A percentile compares a stretch with the other conserved stretches of the same genome.
Conservation (phyloP, 2,797 vertebrate genomes). For the Eleutherodactylus coqui region DNA sequence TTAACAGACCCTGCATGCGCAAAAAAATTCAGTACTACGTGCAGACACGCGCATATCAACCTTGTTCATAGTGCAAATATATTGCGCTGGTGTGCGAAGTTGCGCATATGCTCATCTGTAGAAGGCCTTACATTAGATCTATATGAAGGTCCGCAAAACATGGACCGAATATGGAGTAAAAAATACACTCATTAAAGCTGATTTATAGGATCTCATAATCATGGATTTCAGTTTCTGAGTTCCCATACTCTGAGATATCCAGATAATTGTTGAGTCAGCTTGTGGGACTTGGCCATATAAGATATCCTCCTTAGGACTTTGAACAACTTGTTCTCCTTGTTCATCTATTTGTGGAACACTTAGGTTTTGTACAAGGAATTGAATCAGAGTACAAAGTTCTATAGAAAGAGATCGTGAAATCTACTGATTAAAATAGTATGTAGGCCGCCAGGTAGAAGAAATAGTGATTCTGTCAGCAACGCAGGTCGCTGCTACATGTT, state of each 20-base stretch:
- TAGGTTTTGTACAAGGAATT: background rate
- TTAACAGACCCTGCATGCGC: too few relatives aligned
- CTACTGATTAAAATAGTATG: constrained; percentile 40
- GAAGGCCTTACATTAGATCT: too few relatives aligned
- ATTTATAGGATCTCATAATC: background rate
- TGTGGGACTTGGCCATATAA: background rate
- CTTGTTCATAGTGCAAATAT: too few relatives aligned
- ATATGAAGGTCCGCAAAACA: too few relatives aligned
- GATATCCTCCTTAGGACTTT: background rate
- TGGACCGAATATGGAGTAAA: too few relatives aligned
- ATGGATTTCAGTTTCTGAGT: background rate
- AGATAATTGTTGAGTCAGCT: background rate
- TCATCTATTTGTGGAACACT: background rate
- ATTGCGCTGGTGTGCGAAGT: too few relatives aligned
- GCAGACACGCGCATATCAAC: too few relatives aligned
- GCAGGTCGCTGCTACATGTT: background rate
- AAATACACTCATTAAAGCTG: too few relatives aligned
- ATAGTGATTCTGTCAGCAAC: background rate
- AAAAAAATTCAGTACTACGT: too few relatives aligned
- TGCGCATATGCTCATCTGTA: too few relatives aligned
- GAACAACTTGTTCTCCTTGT: background rate
- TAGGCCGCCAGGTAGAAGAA: background rate
- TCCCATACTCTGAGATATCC: background rate
- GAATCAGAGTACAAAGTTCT: constrained; percentile 49
- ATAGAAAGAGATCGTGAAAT: constrained; percentile 48